phyloP scores from a whole-genome alignment of 2,888 invertebrate species.

The Therioaphis trifolii region DNA sequence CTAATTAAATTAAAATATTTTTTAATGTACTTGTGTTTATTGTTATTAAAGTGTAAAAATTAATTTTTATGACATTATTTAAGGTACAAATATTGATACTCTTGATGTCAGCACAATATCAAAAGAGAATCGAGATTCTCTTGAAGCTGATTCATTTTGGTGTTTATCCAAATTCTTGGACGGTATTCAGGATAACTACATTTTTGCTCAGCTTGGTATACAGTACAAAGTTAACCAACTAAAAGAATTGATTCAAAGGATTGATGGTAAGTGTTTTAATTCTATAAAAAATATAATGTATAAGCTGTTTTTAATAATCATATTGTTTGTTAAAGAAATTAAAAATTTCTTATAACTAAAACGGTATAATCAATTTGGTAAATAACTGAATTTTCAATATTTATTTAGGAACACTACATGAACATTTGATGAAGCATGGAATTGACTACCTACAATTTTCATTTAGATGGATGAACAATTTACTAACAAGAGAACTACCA shows the following conservation, averaged over 20 bases:
- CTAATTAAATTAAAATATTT: too few species aligned
- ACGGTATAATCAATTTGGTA: too few species aligned
- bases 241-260: conserved; percentile 93
- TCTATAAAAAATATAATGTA: background rate
- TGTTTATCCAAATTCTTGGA: conserved; percentile 97
- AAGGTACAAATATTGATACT: conserved; percentile 86
- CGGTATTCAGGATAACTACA: conserved; percentile 99
- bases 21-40: too few species aligned
- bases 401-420: conserved; percentile 81
- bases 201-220: conserved; percentile 99
- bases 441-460: conserved; percentile 97
- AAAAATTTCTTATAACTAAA: too few species aligned
- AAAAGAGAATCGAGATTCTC: conserved; percentile 82
- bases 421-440: conserved; percentile 90
- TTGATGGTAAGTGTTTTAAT: conserved; percentile 77
- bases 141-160: conserved; percentile 99
- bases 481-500: conserved; percentile 96
- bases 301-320: background rate
- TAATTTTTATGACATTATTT: conserved; percentile 31
- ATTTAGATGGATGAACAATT: conserved; percentile 99
- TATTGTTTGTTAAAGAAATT: too few species aligned
- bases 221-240: conserved; percentile 97
- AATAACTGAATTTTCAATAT: background rate
- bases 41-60: too few species aligned
- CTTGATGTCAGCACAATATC: conserved; percentile 84